Evolutionary conservation across 2,797 vertebrate species (phyloP).

Genomic region (Amblyopsis hoosieri): DNA sequence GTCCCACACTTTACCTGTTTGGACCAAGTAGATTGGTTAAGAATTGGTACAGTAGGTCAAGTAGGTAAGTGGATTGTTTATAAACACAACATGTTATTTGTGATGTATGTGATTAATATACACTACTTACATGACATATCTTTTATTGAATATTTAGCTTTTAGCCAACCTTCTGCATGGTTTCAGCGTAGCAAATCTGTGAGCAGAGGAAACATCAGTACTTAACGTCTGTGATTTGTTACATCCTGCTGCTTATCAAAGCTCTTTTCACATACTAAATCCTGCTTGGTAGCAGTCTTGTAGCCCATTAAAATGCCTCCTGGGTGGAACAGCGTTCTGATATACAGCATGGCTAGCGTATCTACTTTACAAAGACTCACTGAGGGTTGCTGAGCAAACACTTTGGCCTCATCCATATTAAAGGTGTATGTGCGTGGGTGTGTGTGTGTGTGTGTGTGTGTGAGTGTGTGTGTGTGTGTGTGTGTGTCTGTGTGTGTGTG

Average conservation of each 20-base stretch:
- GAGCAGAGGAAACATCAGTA: conserved; percentile 28
- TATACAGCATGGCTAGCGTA: conserved; percentile 52
- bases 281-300: conserved; percentile 65
- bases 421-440: conserved; percentile 31
- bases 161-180: neutral
- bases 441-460: conserved; percentile 23
- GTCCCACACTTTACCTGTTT: too few species aligned
- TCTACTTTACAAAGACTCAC: conserved; percentile 54
- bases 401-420: conserved; percentile 68
- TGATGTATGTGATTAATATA: too few species aligned
- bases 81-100: too few species aligned
- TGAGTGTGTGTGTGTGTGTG: conserved; percentile 10
- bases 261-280: conserved; percentile 67
- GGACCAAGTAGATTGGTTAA: too few species aligned
- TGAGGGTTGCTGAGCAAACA: conserved; percentile 63
- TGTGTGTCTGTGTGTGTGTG: conserved; percentile 4
- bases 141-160: too few species aligned
- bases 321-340: conserved; percentile 50
- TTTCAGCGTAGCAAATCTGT: conserved; percentile 24
- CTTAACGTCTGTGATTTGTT: conserved; percentile 59
- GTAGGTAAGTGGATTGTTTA: too few species aligned
- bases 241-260: conserved; percentile 62
- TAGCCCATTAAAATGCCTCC: conserved; percentile 61
- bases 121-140: too few species aligned
- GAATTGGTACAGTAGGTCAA: too few species aligned